Base-by-base conservation (phyloP, 2,888 invertebrate species). In the Celastrina argiolus region DNA sequence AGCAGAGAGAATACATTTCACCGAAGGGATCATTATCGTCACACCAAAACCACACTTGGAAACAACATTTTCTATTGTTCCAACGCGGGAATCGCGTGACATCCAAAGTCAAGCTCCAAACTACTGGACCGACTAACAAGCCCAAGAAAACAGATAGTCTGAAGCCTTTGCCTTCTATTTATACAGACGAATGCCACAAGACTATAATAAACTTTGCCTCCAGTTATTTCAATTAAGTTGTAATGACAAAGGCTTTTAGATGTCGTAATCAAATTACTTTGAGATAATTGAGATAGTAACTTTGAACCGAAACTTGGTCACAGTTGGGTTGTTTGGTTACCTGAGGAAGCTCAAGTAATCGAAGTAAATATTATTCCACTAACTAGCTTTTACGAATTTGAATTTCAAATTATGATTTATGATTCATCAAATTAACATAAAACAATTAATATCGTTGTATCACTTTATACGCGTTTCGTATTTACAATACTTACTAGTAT, bases 321-420 rank as follows among this genome's bases (percentile, higher is more conserved):
- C 70, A 72, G 69, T 64, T 69, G 58, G 63, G 64, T 71, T 74
- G 72, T 74, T 74, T 73, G 69, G 72, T 74, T 71, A 72, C 66
- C 64, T 68, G 66, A 56, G 34, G 63, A 72, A 67, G 71, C 74
- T 69, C 68, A 72, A 74, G 73, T 71, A 73, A 74, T 75, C 72
- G 73, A 72, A 74, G 73, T 75, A 73, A 75, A 74, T 74, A 73
- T 74, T 75, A 74, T 75, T 74, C 69, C 70, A 69, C 72, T 74
- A 72, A 71, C 72, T 72, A 72, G 69, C 73, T 74, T 71, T 70
- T 69, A 69, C 66, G 67, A 74, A 74, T 75, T 74, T 74, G 74
- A 74, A 74, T 67, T 74, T 71, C 74, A 73, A 74, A 74, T 74
- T 68, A 67, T 67, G 70, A 69, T 70, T 73, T 71, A 71, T 73